These are phyloP conservation scores for Callitettix versicolor DNA, from an alignment of 1,140 invertebrate genomes.

Conservation along the genomic window DNA sequence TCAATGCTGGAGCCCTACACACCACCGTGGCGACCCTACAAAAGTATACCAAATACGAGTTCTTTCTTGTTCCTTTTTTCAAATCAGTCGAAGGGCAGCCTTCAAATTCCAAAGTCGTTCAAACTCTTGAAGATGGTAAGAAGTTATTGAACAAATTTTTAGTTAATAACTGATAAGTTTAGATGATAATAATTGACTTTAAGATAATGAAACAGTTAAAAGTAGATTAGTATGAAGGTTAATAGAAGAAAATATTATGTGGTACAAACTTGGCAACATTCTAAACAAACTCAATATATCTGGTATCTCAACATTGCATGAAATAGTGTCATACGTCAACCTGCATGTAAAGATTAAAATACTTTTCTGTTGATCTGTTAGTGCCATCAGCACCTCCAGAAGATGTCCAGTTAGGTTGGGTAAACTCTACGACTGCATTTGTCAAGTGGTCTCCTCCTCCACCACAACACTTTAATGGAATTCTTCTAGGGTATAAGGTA, in stretches of 20 bases:
- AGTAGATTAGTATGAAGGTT: no score
- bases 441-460: conserved; percentile 73
- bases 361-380: conserved; percentile 26
- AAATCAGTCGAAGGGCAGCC: conserved; percentile 71
- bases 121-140: conserved; percentile 58
- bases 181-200: no score
- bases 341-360: no score
- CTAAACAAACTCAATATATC: no score
- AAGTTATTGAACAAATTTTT: no score
- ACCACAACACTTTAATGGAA: conserved; percentile 66
- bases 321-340: no score
- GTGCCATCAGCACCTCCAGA: conserved; percentile 71
- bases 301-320: no score
- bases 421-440: conserved; percentile 66
- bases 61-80: conserved; percentile 75
- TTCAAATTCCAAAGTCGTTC: conserved; percentile 56
- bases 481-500: conserved; percentile 72
- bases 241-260: no score
- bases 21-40: conserved; percentile 59
- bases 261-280: no score
- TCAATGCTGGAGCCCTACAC: conserved; percentile 48
- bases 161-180: no score
- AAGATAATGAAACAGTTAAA: no score
- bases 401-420: conserved; percentile 69
- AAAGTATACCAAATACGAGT: conserved; percentile 77